Percentiles rank a stretch among this genome's conserved stretches.
phyloP scores from a whole-genome alignment of 2,113 vertebrate species.

The Carassius auratus region DNA sequence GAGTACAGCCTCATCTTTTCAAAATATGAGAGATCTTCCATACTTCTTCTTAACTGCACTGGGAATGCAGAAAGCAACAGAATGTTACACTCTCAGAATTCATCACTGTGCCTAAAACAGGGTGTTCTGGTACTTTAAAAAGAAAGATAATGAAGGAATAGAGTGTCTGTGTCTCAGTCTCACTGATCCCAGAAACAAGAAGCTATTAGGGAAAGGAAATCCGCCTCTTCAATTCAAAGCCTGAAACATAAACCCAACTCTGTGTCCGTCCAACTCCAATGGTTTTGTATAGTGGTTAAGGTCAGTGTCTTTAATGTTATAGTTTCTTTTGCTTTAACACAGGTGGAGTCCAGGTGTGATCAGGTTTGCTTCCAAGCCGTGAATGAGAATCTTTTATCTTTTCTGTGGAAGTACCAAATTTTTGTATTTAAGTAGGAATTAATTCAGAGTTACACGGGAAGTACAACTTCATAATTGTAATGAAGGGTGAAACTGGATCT shows the following conservation, averaged over 20 bases:
- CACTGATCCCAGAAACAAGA: not conserved
- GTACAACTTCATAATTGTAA: not conserved
- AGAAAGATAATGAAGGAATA: slow-evolving; percentile 29
- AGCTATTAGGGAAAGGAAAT: slow-evolving; percentile 31
- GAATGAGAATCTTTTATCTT: not conserved
- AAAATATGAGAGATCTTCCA: slow-evolving; percentile 1
- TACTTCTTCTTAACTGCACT: not conserved
- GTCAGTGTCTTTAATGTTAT: not conserved
- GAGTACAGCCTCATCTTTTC: not conserved
- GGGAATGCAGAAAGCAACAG: not conserved
- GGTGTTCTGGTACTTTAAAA: not conserved
- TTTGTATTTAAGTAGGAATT: not conserved
- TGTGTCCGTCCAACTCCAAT: slow-evolving; percentile 8
- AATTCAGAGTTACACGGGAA: not conserved
- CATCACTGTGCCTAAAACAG: not conserved
- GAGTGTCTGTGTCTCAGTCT: not conserved
- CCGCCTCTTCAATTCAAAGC: slow-evolving; percentile 17
- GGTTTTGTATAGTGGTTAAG: not conserved
- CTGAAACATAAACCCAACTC: slow-evolving; percentile 2
- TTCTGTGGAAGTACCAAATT: not conserved
- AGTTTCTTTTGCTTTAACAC: not conserved
- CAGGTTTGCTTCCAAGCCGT: not conserved
- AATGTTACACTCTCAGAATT: not conserved
- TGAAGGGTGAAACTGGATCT: not conserved
- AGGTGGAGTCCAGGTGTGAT: not conserved